A percentile compares a stretch with the other conserved stretches of the same genome.
phyloP scores from a whole-genome alignment of 1,140 invertebrate genomes.

The Conus betulinus region DNA sequence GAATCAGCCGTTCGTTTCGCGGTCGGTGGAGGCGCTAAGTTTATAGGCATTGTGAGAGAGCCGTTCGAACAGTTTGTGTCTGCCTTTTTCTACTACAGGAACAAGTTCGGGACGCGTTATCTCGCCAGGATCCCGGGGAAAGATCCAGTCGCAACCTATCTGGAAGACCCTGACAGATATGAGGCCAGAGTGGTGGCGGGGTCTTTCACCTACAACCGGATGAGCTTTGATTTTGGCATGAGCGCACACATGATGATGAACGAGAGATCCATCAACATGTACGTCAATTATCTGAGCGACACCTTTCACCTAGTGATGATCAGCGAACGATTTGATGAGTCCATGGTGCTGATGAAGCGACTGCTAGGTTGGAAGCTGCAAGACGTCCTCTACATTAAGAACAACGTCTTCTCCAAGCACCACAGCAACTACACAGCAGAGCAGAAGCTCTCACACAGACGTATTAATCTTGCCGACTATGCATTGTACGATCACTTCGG shows the following conservation, averaged over 20 bases:
- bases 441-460: constrained; percentile 18
- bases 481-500: constrained; percentile 45
- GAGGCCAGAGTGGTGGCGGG: background rate
- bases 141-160: constrained; percentile 52
- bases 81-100: constrained; percentile 56
- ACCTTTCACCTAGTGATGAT: constrained; percentile 77
- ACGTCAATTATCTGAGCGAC: constrained; percentile 58
- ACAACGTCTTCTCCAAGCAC: constrained; percentile 25
- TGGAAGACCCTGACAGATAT: constrained; percentile 42
- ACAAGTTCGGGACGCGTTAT: constrained; percentile 39
- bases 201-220: constrained; percentile 38
- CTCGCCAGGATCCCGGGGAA: constrained; percentile 47
- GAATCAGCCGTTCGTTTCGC: constrained; percentile 42
- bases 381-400: constrained; percentile 67
- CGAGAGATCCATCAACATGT: background rate
- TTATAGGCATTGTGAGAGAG: constrained; percentile 62
- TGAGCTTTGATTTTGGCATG: constrained; percentile 46
- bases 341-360: constrained; percentile 75
- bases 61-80: constrained; percentile 65
- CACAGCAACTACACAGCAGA: background rate
- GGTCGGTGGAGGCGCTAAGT: constrained; percentile 56
- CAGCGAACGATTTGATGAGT: constrained; percentile 77
- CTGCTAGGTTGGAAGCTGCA: constrained; percentile 76
- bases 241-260: background rate
- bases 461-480: constrained; percentile 42